Conservation (phyloP, 2,797 vertebrate genomes). For the Onychomys torridus region DNA sequence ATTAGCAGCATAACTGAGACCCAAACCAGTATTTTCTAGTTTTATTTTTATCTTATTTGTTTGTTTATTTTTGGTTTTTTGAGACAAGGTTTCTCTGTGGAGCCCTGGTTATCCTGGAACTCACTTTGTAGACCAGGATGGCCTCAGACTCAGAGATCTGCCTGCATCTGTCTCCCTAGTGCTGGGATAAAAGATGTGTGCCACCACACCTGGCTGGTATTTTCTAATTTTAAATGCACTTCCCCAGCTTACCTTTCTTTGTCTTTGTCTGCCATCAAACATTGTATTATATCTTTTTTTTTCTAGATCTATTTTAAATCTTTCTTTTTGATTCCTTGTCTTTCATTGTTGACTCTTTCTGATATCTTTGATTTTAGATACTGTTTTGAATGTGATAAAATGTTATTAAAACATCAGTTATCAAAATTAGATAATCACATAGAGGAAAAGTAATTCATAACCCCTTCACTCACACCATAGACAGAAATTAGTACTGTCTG, state of each 20-base stretch:
- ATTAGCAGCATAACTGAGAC: not conserved
- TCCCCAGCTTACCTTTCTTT: not conserved
- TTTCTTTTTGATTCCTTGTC: not conserved
- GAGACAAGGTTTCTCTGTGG: not conserved
- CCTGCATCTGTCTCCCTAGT: not conserved
- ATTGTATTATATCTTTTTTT: conserved; percentile 8
- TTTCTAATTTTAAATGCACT: not conserved
- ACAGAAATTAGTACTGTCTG: not conserved
- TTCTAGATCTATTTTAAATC: not conserved
- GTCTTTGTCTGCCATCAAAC: not conserved
- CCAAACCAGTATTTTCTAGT: not conserved
- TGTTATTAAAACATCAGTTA: not conserved
- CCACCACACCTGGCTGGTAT: not conserved
- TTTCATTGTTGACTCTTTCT: not conserved
- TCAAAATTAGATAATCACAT: not conserved
- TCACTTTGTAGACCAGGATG: not conserved
- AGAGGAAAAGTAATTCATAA: not conserved
- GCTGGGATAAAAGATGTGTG: not conserved
- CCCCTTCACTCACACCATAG: not conserved
- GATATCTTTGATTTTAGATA: not conserved
- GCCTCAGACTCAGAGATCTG: not conserved
- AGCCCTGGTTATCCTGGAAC: not conserved
- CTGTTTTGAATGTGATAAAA: not conserved
- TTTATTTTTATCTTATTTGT: not conserved
- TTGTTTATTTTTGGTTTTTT: not conserved